Conservation (phyloP, 2,113 vertebrate species). For the Megatriorchis doriae region DNA sequence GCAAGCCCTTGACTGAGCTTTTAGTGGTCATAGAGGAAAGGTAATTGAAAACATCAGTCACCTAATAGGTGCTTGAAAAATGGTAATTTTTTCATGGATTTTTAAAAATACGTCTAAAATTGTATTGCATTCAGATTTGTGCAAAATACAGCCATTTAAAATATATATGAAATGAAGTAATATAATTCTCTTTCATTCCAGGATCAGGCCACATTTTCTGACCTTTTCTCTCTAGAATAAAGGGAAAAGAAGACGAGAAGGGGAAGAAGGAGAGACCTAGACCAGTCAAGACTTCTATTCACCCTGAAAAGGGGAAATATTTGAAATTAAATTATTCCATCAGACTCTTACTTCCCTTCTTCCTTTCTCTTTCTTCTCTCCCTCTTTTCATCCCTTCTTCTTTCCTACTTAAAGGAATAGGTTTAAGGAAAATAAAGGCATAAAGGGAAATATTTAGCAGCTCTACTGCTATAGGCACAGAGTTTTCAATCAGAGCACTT, state of each 20-base stretch:
- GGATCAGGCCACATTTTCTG: background rate
- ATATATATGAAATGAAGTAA: background rate
- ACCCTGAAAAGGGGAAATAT: background rate
- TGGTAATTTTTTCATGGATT: background rate
- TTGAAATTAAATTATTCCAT: background rate
- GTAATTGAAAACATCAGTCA: constrained; percentile 29
- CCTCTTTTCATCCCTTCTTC: background rate
- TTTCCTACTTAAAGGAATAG: background rate
- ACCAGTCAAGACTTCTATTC: background rate
- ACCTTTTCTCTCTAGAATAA: background rate
- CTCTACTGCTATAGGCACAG: background rate
- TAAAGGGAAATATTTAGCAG: background rate
- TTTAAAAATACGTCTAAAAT: background rate
- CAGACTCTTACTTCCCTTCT: background rate
- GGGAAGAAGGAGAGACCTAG: background rate
- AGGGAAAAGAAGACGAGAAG: background rate
- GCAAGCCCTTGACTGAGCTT: background rate
- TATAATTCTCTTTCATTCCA: background rate
- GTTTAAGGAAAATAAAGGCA: background rate
- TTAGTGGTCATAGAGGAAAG: constrained; percentile 3
- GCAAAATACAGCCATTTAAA: background rate
- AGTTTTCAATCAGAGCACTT: background rate
- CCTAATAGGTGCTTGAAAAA: background rate
- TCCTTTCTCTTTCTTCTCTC: background rate
- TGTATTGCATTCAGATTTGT: background rate